These are phyloP conservation scores for Eupithecia centaureata DNA, from an alignment of 2,888 invertebrate species.

Conservation along the genomic window DNA sequence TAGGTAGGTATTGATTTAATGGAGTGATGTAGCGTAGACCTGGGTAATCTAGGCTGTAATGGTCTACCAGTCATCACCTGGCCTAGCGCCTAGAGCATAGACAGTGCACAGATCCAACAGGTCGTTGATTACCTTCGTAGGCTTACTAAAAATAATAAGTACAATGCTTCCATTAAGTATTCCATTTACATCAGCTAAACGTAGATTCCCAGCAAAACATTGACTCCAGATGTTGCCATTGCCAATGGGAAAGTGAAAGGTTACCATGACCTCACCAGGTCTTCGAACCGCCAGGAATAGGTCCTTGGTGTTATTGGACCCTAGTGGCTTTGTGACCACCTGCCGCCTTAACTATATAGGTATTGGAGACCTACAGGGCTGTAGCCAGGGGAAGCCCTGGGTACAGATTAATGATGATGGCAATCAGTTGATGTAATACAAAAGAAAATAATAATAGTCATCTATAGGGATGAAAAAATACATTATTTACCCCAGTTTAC, in stretches of 20 bases:
- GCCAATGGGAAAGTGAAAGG: conserved; percentile 31
- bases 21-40: background rate
- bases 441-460: no score
- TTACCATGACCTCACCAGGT: conserved; percentile 27
- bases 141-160: background rate
- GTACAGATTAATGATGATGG: background rate
- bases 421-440: no score
- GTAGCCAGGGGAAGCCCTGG: background rate
- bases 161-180: no score
- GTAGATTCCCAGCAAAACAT: conserved; percentile 4
- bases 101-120: background rate
- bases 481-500: no score
- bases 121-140: no score
- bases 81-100: background rate
- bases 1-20: background rate
- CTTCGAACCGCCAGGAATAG: conserved; percentile 32
- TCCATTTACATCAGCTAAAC: background rate
- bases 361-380: conserved; percentile 1
- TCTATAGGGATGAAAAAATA: no score
- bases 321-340: conserved; percentile 32
- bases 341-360: conserved; percentile 26
- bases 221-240: conserved; percentile 13
- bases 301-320: conserved; percentile 27
- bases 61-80: no score
- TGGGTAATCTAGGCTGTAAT: background rate